phyloP scores from a whole-genome alignment of 2,888 invertebrate genomes.

The Oxytorus armatus region DNA sequence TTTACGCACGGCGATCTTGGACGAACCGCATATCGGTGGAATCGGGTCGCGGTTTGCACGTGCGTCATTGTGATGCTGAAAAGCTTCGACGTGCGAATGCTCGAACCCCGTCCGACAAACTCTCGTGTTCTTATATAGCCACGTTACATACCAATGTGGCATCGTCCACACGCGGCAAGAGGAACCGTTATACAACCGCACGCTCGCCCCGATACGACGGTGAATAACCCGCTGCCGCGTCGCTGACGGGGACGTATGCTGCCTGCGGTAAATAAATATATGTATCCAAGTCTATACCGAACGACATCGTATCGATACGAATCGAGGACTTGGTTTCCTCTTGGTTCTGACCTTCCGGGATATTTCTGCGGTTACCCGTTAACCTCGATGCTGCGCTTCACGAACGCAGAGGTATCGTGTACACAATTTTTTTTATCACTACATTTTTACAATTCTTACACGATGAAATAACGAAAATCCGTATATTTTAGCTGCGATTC shows the following conservation, averaged over 20 bases:
- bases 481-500: no score
- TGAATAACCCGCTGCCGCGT: constrained; percentile 77
- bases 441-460: neutral
- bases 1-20: neutral
- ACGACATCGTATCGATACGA: constrained; percentile 66
- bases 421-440: neutral
- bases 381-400: constrained; percentile 48
- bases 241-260: constrained; percentile 69
- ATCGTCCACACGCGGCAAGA: constrained; percentile 51
- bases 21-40: constrained; percentile 12
- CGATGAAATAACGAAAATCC: neutral
- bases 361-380: constrained; percentile 61
- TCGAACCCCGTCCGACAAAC: constrained; percentile 40
- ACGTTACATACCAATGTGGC: constrained; percentile 37
- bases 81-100: constrained; percentile 37
- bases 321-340: constrained; percentile 66
- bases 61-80: constrained; percentile 51
- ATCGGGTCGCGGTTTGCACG: constrained; percentile 22
- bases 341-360: constrained; percentile 62
- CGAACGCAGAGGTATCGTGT: neutral
- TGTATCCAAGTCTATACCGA: constrained; percentile 59
- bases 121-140: constrained; percentile 24
- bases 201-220: constrained; percentile 72
- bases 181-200: constrained; percentile 77
- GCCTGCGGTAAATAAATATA: constrained; percentile 49